Evolutionary conservation across 2,113 vertebrate genomes (phyloP), one percentile per base, ranked within the genome.

Genomic region (Seriola quinqueradiata): DNA sequence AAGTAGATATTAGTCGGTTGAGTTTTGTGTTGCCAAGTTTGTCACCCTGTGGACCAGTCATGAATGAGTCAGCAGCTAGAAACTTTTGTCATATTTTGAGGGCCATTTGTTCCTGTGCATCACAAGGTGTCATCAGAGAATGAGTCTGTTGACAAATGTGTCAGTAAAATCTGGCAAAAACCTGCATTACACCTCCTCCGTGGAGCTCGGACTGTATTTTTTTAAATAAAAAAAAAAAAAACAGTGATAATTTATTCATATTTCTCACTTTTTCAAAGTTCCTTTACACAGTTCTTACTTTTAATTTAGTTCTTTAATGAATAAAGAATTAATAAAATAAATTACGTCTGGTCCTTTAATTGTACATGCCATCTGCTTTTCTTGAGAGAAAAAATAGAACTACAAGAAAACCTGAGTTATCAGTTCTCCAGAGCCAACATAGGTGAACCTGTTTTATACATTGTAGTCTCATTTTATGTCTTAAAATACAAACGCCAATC

Each of bases 31-130:
- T 70, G 57, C 36, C 13, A 58, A 76, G 52, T 69, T 74, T 40
- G 48, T 54, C 48, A 57, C 23, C 36, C 4, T 66, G 44, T 69
- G 52, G 75, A 58, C 46, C 34, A 77, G 58, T 90, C 78, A 77
- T 25, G 44, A 60, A 21, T 89, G 83, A 84, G 78, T 85, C 81
- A 87, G 48, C 57, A 70, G 69, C 50, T 5, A 6, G 14, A 86
- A 25, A 25, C 34, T 14, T 64, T 64, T 70, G 48, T 75, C 65
- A 70, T 68, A 58, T 38, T 70, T 17, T 54, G 23, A 66, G 54
- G 28, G 23, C 38, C 81, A 75, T 72, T 83, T 85, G 83, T 54
- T 72, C 46, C 52, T 16, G 25, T 71, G 70, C 40, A 73, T 79
- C 73, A 83, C 42, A 69, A 48, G 8, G 66, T 75, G 72, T 80